Evolutionary conservation across 2,797 vertebrate species (phyloP).

Genomic region (Distichodus sexfasciatus): DNA sequence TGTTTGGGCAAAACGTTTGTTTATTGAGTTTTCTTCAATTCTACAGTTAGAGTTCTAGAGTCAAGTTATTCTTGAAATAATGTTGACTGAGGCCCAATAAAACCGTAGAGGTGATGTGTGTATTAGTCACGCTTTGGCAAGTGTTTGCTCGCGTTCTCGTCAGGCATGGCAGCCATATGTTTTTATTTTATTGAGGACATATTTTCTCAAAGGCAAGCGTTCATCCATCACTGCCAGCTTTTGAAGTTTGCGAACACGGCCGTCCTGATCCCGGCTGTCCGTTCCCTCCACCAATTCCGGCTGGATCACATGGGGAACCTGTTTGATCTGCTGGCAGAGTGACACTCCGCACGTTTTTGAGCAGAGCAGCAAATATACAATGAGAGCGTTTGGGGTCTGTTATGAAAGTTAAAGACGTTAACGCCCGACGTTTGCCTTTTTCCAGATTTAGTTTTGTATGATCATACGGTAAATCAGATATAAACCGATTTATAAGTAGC

Average conservation of each 20-base stretch:
- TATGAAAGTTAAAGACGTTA: no score
- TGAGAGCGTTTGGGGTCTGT: no score
- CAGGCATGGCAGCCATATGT: background rate
- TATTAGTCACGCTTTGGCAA: background rate
- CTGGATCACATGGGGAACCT: background rate
- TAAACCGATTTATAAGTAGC: constrained; percentile 32
- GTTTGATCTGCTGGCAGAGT: background rate
- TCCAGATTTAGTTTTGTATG: no score
- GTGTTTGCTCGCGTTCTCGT: background rate
- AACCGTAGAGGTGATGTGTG: background rate
- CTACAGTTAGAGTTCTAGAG: background rate
- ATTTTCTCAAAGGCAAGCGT: background rate
- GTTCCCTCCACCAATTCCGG: background rate
- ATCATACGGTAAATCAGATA: constrained; percentile 14
- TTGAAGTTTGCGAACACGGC: background rate
- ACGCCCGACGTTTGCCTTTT: no score
- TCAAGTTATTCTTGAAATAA: background rate
- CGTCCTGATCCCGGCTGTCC: background rate
- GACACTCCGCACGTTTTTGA: background rate
- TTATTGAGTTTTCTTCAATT: background rate
- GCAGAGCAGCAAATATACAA: no score
- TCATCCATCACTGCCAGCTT: background rate
- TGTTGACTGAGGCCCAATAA: background rate
- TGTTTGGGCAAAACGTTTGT: no score
- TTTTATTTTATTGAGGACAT: background rate